Evolutionary conservation across 2,888 invertebrate genomes (phyloP), one percentile per base, ranked within the genome.

Genomic region (Eristalinus sepulchralis): DNA sequence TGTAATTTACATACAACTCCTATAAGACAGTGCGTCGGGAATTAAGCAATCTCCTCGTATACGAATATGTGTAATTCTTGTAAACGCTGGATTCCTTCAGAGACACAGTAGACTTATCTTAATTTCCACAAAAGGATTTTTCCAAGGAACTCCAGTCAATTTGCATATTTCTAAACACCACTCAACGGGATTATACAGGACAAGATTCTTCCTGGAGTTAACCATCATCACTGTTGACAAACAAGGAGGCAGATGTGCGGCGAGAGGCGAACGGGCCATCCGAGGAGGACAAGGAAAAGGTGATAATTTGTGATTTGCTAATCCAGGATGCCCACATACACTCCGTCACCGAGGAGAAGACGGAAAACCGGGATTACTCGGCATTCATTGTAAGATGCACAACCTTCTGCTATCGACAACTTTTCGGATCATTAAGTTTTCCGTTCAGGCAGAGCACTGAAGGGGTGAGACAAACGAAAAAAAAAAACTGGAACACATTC

Each of bases 391-490:
- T 71, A 78, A 66, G 68, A 81, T 62, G 62, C 63, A 75, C 39
- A 83, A 78, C 86, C 86, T 79, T 81, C 88, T 89, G 91, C 91
- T 92, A 92, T 92, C 92, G 92, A 91, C 91, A 89, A 91, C 90
- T 92, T 92, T 92, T 91, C 92, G 89, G 91, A 91, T 92, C 92
- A 92, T 92, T 92, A 92, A 92, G 91, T 91, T 91, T 90, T 47
- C 47, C 34, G 76, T 24, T 36, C 66, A 22, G 57, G 9, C 57
- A 24, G 47, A 47, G 47, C 22, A 13, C 20, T 10, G 34, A 39
- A 5, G 39, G 39, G 71, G 63, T n/a, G 33, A 72, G 73, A 64
- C 77, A 57, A 27, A 27, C 27, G 71, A 73, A 79, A 75, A 63
- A 75, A 86, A 86, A 86, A 86, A 86, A 86, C 60, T 86, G 53